These are phyloP conservation scores for Chloroclystis v-ata DNA, from an alignment of 2,888 invertebrate genomes.

Conservation along the genomic window DNA sequence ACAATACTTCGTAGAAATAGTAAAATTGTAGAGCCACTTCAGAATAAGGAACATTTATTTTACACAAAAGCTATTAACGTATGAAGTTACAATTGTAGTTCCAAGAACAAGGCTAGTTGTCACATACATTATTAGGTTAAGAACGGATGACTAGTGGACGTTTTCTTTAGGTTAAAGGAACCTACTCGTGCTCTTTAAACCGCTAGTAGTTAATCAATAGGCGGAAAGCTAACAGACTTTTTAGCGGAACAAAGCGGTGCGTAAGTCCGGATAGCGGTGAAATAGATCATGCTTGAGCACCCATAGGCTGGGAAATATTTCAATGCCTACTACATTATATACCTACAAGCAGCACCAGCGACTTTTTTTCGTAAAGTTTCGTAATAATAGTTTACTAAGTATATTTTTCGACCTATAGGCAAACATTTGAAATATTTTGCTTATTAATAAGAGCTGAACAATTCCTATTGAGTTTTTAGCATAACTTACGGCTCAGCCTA, in stretches of 20 bases:
- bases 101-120: too few relatives aligned
- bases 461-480: constrained; percentile 7
- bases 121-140: too few relatives aligned
- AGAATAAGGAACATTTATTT: too few relatives aligned
- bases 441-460: constrained; percentile 2
- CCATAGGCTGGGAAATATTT: constrained; percentile 12
- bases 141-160: too few relatives aligned
- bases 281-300: constrained; percentile 22
- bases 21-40: neutral
- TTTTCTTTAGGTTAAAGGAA: too few relatives aligned
- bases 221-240: constrained; percentile 24
- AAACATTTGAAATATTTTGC: neutral
- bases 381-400: too few relatives aligned
- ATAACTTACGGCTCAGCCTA: constrained; percentile 1
- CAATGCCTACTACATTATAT: neutral
- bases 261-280: constrained; percentile 23
- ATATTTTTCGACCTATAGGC: too few relatives aligned
- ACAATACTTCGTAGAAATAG: constrained; percentile 1
- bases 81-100: too few relatives aligned
- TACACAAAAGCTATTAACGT: too few relatives aligned
- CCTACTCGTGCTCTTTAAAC: too few relatives aligned
- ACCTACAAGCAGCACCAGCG: neutral
- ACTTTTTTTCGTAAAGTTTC: too few relatives aligned
- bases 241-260: constrained; percentile 25
- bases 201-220: constrained; percentile 19